These are phyloP conservation scores for Tachyglossus aculeatus DNA, from an alignment of 2,797 vertebrate genomes.

Conservation along the genomic window DNA sequence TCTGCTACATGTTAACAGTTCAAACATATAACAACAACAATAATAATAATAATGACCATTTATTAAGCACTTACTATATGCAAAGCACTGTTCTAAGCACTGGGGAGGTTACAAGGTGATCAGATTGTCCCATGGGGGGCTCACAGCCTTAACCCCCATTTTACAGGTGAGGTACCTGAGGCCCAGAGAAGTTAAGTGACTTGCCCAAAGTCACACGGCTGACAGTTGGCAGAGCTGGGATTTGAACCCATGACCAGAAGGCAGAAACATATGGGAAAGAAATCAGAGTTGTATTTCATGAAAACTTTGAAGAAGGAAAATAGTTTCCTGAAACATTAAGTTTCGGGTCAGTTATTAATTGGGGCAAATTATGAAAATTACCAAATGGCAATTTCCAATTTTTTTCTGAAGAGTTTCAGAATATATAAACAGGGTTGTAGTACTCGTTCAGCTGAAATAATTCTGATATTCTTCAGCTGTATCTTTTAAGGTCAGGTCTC, in stretches of 20 bases:
- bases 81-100: too few relatives aligned
- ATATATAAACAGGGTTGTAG: background rate
- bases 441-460: slow-evolving; percentile 31
- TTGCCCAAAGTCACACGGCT: too few relatives aligned
- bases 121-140: too few relatives aligned
- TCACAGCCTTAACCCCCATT: too few relatives aligned
- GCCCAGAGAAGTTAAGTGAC: too few relatives aligned
- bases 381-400: slow-evolving; percentile 2
- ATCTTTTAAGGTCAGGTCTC: slow-evolving; percentile 1
- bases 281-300: background rate
- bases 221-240: too few relatives aligned
- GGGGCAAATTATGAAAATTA: slow-evolving; percentile 17
- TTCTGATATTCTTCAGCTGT: slow-evolving; percentile 25
- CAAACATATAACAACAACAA: too few relatives aligned
- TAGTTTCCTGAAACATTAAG: background rate
- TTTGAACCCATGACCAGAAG: background rate
- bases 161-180: too few relatives aligned
- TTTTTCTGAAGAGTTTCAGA: slow-evolving; percentile 7
- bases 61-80: too few relatives aligned
- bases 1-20: slow-evolving; percentile 24
- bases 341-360: slow-evolving; percentile 33
- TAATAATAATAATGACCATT: too few relatives aligned
- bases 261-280: slow-evolving; percentile 12
- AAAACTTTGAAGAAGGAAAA: background rate
- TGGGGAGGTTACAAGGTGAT: too few relatives aligned